Conservation (phyloP, 2,888 invertebrate species). For the Patella caerulea region DNA sequence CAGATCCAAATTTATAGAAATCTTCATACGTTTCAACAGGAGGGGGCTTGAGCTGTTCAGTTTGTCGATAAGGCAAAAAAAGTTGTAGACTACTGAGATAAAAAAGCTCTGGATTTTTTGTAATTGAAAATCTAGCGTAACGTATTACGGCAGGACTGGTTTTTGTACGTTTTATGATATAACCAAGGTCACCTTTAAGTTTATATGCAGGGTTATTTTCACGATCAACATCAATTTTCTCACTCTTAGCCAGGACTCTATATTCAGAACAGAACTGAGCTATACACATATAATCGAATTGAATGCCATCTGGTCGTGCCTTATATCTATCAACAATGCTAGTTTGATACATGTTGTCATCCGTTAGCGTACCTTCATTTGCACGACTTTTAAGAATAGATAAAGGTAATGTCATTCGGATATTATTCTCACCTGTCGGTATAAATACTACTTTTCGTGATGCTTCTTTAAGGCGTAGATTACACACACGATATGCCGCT, state of each 20-base stretch:
- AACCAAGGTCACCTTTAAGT: slow-evolving; percentile 4
- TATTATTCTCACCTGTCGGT: slow-evolving; percentile 28
- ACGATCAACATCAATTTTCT: neutral
- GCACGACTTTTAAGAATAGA: too few species aligned
- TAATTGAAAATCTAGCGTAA: neutral
- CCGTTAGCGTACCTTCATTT: neutral
- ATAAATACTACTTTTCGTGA: slow-evolving; percentile 29
- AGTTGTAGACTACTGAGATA: slow-evolving; percentile 16
- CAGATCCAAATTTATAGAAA: neutral
- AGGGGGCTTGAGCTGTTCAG: slow-evolving; percentile 2
- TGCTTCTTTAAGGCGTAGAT: slow-evolving; percentile 28
- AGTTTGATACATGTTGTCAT: slow-evolving; percentile 18
- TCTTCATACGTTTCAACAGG: neutral
- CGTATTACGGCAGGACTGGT: neutral
- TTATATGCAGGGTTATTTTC: slow-evolving; percentile 11
- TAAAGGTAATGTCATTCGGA: neutral
- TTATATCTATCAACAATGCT: slow-evolving; percentile 7
- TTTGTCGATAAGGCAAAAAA: slow-evolving; percentile 11
- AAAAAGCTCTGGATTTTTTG: slow-evolving; percentile 5
- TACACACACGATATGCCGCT: slow-evolving; percentile 28
- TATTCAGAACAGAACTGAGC: slow-evolving; percentile 22
- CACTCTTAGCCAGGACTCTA: slow-evolving; percentile 12
- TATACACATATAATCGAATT: slow-evolving; percentile 8
- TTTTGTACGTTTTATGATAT: neutral
- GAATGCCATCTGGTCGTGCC: neutral